Base-by-base conservation (phyloP, 2,888 invertebrate genomes). In the Agrochola macilenta region DNA sequence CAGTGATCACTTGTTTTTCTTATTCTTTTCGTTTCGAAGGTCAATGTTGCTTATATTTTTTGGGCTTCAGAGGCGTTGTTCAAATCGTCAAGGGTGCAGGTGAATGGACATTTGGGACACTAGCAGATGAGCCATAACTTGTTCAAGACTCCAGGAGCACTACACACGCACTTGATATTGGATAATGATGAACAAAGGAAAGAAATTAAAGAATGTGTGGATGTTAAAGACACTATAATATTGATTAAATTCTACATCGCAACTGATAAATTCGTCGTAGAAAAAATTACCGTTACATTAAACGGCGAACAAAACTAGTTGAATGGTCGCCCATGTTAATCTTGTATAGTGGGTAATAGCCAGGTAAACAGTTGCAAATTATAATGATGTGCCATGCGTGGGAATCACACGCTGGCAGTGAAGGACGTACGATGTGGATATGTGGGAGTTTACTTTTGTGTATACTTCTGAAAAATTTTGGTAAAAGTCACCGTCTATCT, bases 371-470 rank as follows among this genome's bases (percentile, higher is more conserved):
- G 52, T 74, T 52, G 80, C 78, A 81, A 88, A 86, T 84, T 82
- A 70, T 74, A 69, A 72, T 79, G 77, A 88, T 77, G 76, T 60
- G 72, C 43, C 60, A 65, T 74, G 86, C 87, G 88, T 88, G 87
- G 86, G 89, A 87, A 88, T 78, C 54, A 69, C 69, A n/a, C 57
- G 71, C 46, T 49, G 49, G 74, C 30, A n/a, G 20, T 69, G 26
- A 74, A 72, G 46, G 39, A 68, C 26, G 60, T 49, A 20, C 82
- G 71, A 35, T 63, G 61, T 26, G n/a, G 2, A 73, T 14, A 46
- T 54, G 74, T 73, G 76, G 66, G 66, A 54, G 30, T 58, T 69
- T 58, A 30, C n/a, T 69, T 57, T 7, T 30, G 1, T 46, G 14
- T 17, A 8, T 39, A 17, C n/a, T 66, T 12, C 12, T 46, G 20